Conservation (phyloP, 2,888 invertebrate genomes). For the Leptopilina myrica region DNA sequence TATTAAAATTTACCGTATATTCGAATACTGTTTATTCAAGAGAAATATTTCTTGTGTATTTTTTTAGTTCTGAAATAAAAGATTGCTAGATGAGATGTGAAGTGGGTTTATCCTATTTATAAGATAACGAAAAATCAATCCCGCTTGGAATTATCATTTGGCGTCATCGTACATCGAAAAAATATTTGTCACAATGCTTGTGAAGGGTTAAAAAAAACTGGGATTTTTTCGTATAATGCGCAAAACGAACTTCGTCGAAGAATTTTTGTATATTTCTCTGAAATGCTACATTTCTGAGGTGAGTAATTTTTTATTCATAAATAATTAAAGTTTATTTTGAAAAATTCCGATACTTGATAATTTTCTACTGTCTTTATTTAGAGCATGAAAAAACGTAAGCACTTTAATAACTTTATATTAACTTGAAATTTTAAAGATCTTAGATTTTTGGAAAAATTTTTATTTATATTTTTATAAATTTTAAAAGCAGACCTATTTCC, state of each 20-base stretch:
- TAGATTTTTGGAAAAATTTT: too few relatives aligned
- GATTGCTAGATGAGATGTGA: not conserved
- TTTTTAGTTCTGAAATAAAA: not conserved
- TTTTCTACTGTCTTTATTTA: not conserved
- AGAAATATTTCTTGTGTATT: not conserved
- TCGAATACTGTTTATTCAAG: not conserved
- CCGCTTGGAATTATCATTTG: not conserved
- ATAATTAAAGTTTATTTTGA: not conserved
- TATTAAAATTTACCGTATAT: not conserved
- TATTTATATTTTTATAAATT: too few relatives aligned
- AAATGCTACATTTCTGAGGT: slow-evolving; percentile 38
- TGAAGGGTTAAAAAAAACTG: slow-evolving; percentile 7
- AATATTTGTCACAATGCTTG: not conserved
- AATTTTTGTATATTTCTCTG: slow-evolving; percentile 15
- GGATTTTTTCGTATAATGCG: slow-evolving; percentile 25
- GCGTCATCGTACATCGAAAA: not conserved
- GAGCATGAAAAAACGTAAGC: not conserved
- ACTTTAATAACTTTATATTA: too few relatives aligned
- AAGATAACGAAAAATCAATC: not conserved
- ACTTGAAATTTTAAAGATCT: too few relatives aligned
- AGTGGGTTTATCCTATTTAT: not conserved
- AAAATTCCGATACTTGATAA: too few relatives aligned
- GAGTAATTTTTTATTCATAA: not conserved
- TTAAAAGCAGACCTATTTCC: too few relatives aligned
- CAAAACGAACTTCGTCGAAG: slow-evolving; percentile 25